Conservation (phyloP, 2,113 vertebrate species). For the Gavia stellata region DNA sequence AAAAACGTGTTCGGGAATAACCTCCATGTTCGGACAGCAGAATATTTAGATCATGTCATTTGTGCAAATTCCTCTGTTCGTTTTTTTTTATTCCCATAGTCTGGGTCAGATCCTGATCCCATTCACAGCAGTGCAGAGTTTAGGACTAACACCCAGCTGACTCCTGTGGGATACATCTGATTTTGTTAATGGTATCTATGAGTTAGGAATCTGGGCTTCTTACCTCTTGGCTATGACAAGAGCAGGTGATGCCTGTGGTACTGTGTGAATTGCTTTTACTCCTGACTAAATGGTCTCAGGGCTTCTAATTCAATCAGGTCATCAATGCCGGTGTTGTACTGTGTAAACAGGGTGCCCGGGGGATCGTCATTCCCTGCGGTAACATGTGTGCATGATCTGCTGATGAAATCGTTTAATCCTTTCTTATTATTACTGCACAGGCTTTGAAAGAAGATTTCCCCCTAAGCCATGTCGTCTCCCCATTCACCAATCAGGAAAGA, state of each 20-base stretch:
- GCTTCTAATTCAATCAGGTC: constrained; percentile 36
- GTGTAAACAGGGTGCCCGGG: constrained; percentile 17
- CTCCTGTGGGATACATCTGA: not conserved
- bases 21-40: not conserved
- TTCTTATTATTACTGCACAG: constrained; percentile 77
- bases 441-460: constrained; percentile 99
- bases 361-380: constrained; percentile 3
- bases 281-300: not conserved
- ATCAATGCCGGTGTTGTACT: not conserved
- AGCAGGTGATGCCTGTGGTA: not conserved
- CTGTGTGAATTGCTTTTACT: not conserved
- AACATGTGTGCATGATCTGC: constrained; percentile 26
- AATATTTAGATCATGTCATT: not conserved
- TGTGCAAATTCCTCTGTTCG: not conserved
- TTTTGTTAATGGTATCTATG: not conserved
- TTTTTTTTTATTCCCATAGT: not conserved
- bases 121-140: not conserved
- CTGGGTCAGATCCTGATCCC: not conserved
- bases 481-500: constrained; percentile 99
- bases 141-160: not conserved
- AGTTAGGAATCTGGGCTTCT: not conserved
- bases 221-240: not conserved
- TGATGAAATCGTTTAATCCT: constrained; percentile 49
- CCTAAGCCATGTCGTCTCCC: constrained; percentile 97
- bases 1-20: not conserved